Evolutionary conservation across 2,888 invertebrate genomes (phyloP).

Genomic region (Spialia ferax): DNA sequence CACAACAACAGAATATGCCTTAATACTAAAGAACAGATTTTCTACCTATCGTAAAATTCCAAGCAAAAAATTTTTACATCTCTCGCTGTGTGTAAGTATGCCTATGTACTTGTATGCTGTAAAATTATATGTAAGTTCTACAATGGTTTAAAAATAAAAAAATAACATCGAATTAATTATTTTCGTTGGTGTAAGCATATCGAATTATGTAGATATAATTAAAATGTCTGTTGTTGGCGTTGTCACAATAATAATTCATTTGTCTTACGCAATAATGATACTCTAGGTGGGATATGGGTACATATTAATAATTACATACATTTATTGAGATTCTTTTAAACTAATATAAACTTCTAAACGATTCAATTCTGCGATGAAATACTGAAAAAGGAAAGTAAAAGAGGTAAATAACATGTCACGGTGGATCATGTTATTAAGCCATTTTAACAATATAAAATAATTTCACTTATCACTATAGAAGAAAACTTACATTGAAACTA

Average conservation of each 20-base stretch:
- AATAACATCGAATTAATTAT: no score
- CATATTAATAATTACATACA: conserved; percentile 56
- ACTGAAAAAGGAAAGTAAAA: conserved; percentile 47
- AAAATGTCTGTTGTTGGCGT: conserved; percentile 27
- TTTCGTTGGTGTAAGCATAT: background rate
- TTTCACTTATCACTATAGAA: conserved; percentile 63
- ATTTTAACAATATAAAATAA: conserved; percentile 19
- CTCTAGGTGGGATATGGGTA: conserved; percentile 79
- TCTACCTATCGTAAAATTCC: conserved; percentile 56
- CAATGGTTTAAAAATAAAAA: conserved; percentile 4
- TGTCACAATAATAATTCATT: conserved; percentile 54
- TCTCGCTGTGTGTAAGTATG: background rate
- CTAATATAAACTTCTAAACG: conserved; percentile 26
- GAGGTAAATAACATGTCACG: background rate
- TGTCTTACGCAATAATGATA: conserved; percentile 75
- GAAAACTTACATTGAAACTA: conserved; percentile 66
- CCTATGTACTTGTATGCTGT: background rate
- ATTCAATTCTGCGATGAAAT: conserved; percentile 49
- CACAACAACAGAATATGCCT: conserved; percentile 58
- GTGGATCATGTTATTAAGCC: background rate
- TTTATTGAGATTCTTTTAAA: conserved; percentile 52
- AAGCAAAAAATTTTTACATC: conserved; percentile 52
- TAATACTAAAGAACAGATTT: conserved; percentile 62
- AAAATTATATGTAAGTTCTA: conserved; percentile 10
- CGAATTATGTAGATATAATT: conserved; percentile 4